Base-by-base conservation (phyloP, 2,113 vertebrate species). In the Sprattus sprattus region DNA sequence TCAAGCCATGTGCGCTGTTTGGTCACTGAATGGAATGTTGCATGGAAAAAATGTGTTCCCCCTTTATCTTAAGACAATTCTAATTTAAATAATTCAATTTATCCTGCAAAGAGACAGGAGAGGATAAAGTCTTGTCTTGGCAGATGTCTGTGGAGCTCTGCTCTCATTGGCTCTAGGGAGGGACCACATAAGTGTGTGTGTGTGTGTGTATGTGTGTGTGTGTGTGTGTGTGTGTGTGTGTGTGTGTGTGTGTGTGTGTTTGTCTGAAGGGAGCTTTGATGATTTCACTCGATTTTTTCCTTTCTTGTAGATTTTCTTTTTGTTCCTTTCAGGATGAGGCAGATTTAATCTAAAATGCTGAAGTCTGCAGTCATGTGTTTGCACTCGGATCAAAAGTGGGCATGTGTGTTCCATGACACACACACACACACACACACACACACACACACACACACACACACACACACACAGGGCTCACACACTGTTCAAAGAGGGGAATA, bases 311-410 rank as follows among this genome's bases (percentile, higher is more conserved):
- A 82, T 83, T 54, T 85, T 22, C 78, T 88, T 89, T 88, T 75
- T 86, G 71, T 78, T 87, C 13, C 54, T 45, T 82, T 85, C 83
- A 18, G 8, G 64, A 84, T 54, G 85, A 88, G 80, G 71, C 32
- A 88, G 89, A 87, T 89, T 89, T 89, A 88, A 83, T 83, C 86
- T 87, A 82, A 85, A 85, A 82, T 81, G 82, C 85, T 60, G 45
- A 82, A 60, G 45, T 60, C 81, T 64, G 50, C 52, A 25, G 46
- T 67, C n/a, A 25, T 25, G 64, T 67, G n/a, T 67, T 44, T 25
- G 44, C 81, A 46, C 50, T 47, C 39, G 39, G 82, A 22, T 32
- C 32, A 60, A 44, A 57, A 45, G 82, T 85, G 84, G 50, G 71
- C 25, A 50, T 71, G 84, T 85, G 45, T 84, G 45, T 83, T 45